These are phyloP conservation scores for Megalonaias nervosa DNA, from an alignment of 1,140 invertebrate genomes.

Conservation along the genomic window DNA sequence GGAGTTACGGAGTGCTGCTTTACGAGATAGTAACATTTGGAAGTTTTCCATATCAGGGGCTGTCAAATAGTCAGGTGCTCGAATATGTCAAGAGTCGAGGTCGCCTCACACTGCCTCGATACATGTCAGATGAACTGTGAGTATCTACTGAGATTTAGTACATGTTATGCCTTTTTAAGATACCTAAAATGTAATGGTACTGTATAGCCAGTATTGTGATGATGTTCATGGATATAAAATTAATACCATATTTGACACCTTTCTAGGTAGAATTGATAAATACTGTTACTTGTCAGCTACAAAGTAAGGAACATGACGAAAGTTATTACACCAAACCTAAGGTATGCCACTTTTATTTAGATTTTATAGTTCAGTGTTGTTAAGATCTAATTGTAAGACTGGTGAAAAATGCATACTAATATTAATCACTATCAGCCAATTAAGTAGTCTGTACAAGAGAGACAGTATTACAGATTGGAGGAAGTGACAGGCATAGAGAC, in stretches of 20 bases:
- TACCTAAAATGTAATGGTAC: too few species aligned
- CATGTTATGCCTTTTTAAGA: not conserved
- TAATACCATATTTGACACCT: not conserved
- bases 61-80: constrained; percentile 88
- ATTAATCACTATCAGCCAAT: too few species aligned
- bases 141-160: constrained; percentile 63
- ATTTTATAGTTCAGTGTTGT: too few species aligned
- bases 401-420: too few species aligned
- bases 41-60: constrained; percentile 88
- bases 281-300: too few species aligned
- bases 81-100: constrained; percentile 84
- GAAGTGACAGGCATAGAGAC: too few species aligned
- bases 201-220: too few species aligned
- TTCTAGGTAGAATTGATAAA: too few species aligned
- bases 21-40: constrained; percentile 86
- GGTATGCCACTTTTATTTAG: not conserved
- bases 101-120: constrained; percentile 80
- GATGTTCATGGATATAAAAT: too few species aligned
- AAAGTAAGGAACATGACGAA: not conserved
- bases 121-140: constrained; percentile 85
- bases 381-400: too few species aligned
- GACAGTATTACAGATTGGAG: too few species aligned
- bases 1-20: constrained; percentile 92
- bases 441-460: too few species aligned
- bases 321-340: not conserved